phyloP scores from a whole-genome alignment of 2,113 vertebrate genomes.

The Monopterus albus region DNA sequence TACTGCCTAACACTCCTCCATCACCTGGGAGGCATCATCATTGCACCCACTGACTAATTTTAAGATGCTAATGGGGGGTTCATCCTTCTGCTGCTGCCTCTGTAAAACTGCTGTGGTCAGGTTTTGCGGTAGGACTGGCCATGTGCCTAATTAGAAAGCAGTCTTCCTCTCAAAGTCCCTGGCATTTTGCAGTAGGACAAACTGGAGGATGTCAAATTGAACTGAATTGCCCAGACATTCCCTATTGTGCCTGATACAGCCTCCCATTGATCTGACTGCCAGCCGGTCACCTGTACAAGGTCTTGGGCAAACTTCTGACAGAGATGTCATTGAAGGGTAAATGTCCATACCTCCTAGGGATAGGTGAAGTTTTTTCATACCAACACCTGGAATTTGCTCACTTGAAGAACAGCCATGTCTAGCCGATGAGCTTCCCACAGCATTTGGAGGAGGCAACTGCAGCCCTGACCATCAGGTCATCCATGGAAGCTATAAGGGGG shows the following conservation, averaged over 20 bases:
- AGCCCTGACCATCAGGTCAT: constrained; percentile 19
- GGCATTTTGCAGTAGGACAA: constrained; percentile 44
- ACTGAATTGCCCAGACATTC: constrained; percentile 37
- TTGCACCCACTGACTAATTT: constrained; percentile 10
- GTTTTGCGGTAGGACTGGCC: constrained; percentile 8
- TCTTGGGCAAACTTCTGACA: constrained; percentile 52
- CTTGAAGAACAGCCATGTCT: constrained; percentile 27
- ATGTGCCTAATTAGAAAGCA: constrained; percentile 24
- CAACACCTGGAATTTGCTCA: constrained; percentile 43
- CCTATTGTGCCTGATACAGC: constrained; percentile 26
- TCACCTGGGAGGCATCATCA: not conserved
- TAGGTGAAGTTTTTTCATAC: constrained; percentile 36
- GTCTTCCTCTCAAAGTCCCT: constrained; percentile 26
- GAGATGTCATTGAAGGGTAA: constrained; percentile 33
- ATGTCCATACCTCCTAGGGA: constrained; percentile 2
- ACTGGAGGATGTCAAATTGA: constrained; percentile 35
- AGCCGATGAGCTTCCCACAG: constrained; percentile 36
- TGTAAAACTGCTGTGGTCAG: constrained; percentile 1
- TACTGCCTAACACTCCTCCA: not conserved
- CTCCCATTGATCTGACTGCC: constrained; percentile 42
- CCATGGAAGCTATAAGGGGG: constrained; percentile 25
- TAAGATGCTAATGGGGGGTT: constrained; percentile 1
- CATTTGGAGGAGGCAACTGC: constrained; percentile 5
- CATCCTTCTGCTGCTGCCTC: not conserved
- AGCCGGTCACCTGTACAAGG: constrained; percentile 55